phyloP scores from a whole-genome alignment of 2,797 vertebrate genomes.

The Phalloptychus januarius region DNA sequence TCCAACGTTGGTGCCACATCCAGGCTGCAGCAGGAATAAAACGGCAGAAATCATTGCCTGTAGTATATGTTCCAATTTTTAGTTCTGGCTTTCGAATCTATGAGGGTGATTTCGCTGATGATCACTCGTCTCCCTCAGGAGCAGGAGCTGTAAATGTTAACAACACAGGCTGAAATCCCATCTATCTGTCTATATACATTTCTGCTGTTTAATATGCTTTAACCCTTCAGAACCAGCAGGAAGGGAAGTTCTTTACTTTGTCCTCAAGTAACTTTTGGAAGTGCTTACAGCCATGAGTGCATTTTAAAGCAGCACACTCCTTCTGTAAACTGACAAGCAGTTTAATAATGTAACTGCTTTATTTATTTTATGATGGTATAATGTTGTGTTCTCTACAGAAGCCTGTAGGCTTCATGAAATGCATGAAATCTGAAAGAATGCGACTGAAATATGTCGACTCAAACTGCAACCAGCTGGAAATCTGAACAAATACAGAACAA shows the following conservation, averaged over 20 bases:
- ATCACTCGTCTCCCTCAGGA: constrained; percentile 62
- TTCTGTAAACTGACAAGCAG: not conserved
- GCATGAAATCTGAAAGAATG: not conserved
- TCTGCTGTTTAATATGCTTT: constrained; percentile 58
- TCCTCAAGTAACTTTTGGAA: not conserved
- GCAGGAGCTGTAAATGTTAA: constrained; percentile 68
- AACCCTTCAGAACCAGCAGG: constrained; percentile 20
- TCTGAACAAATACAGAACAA: not conserved
- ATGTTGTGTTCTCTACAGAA: not conserved
- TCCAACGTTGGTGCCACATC: constrained; percentile 21
- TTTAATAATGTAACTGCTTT: not conserved
- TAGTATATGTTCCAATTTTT: constrained; percentile 61
- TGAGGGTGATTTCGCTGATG: constrained; percentile 66
- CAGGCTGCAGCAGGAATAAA: constrained; percentile 39
- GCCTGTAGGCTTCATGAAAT: not conserved
- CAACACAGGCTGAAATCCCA: constrained; percentile 54
- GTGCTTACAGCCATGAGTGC: not conserved
- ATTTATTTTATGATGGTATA: not conserved
- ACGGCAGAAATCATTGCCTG: constrained; percentile 40
- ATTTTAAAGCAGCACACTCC: not conserved
- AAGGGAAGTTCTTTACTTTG: constrained; percentile 8
- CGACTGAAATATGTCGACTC: not conserved
- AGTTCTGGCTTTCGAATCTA: constrained; percentile 52
- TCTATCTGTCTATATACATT: constrained; percentile 58
- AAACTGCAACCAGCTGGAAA: not conserved